A percentile compares a stretch with the other conserved stretches of the same genome.
Conservation (phyloP, 2,797 vertebrate genomes). For the Tokudaia muenninki region DNA sequence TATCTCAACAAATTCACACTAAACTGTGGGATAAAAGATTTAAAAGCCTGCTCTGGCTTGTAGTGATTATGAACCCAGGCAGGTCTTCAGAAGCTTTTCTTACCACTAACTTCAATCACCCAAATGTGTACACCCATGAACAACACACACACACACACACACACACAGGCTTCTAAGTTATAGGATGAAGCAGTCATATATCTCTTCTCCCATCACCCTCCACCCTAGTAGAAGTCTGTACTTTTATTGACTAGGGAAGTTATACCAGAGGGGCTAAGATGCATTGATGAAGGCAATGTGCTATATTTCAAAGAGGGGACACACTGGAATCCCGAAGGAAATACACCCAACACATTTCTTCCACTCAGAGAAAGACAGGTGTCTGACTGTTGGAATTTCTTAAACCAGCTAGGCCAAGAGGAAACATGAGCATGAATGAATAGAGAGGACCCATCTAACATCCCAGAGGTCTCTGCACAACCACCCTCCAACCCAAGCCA, state of each 20-base stretch:
- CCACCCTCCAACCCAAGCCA: neutral
- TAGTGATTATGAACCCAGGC: neutral
- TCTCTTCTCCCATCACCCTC: neutral
- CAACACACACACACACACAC: neutral
- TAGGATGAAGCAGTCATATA: neutral
- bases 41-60: conserved; percentile 16
- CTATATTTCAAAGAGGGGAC: neutral
- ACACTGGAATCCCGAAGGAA: conserved; percentile 46
- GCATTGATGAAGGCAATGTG: neutral
- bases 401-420: neutral
- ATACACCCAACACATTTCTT: neutral
- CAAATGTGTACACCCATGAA: neutral
- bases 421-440: neutral
- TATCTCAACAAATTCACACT: neutral
- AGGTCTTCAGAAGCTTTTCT: neutral
- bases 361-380: neutral
- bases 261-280: neutral
- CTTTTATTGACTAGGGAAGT: neutral
- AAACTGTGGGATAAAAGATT: conserved; percentile 47
- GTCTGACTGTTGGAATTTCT: neutral
- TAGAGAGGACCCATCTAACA: neutral
- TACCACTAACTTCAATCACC: neutral
- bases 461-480: neutral
- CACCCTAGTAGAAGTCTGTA: neutral
- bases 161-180: neutral